phyloP scores from a whole-genome alignment of 2,888 invertebrate species.

The Meganola albula region DNA sequence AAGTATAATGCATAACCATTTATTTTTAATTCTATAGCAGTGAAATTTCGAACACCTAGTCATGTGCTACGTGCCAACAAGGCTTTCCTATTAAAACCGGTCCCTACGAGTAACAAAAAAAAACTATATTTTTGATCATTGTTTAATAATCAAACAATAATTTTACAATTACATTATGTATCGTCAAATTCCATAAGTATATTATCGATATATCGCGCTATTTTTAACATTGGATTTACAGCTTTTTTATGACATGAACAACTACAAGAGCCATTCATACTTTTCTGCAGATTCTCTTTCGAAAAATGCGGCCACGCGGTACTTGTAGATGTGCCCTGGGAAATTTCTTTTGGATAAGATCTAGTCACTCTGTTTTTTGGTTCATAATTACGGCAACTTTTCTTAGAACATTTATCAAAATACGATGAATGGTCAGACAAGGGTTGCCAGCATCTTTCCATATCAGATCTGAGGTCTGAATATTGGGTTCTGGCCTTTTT shows the following conservation, averaged over 20 bases:
- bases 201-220: slow-evolving; percentile 50
- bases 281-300: slow-evolving; percentile 10
- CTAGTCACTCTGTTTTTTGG: slow-evolving; percentile 16
- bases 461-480: slow-evolving; percentile 27
- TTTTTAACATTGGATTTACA: slow-evolving; percentile 49
- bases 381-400: slow-evolving; percentile 30
- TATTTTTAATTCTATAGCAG: too few species aligned
- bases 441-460: slow-evolving; percentile 33
- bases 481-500: slow-evolving; percentile 8
- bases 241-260: slow-evolving; percentile 34
- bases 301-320: slow-evolving; percentile 32
- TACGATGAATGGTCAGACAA: slow-evolving; percentile 22
- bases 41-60: too few species aligned
- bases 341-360: slow-evolving; percentile 10
- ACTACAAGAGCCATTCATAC: slow-evolving; percentile 16
- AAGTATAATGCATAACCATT: too few species aligned
- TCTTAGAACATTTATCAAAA: slow-evolving; percentile 19
- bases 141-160: slow-evolving; percentile 12
- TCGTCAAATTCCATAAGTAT: slow-evolving; percentile 47
- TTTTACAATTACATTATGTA: slow-evolving; percentile 24
- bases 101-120: too few species aligned
- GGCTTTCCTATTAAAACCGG: too few species aligned
- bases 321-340: slow-evolving; percentile 18
- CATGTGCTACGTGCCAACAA: too few species aligned
- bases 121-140: too few species aligned